Percentiles rank a stretch among this genome's conserved stretches.
Evolutionary conservation across 2,888 invertebrate species (phyloP).

Genomic region (Orthosia gracilis): DNA sequence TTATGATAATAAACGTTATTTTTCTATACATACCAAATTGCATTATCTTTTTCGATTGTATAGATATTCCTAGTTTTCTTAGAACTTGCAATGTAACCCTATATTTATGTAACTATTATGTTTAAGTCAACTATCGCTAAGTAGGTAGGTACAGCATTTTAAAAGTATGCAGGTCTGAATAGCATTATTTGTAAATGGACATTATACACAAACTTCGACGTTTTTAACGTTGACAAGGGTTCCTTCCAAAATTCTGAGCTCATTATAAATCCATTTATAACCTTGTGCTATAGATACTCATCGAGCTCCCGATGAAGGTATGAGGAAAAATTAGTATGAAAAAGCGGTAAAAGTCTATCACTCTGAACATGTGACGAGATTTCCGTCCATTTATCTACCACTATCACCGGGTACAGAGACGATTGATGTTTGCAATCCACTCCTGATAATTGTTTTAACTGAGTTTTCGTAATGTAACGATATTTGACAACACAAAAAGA

Average conservation of each 20-base stretch:
- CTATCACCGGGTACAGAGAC: slow-evolving; percentile 32
- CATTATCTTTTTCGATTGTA: background rate
- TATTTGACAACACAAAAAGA: slow-evolving; percentile 48
- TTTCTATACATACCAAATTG: background rate
- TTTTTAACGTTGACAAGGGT: slow-evolving; percentile 44
- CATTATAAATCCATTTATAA: slow-evolving; percentile 61
- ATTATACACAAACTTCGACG: slow-evolving; percentile 6
- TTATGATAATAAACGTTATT: background rate
- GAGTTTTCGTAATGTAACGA: slow-evolving; percentile 32
- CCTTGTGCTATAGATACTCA: slow-evolving; percentile 33
- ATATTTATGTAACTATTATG: background rate
- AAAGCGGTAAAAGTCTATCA: slow-evolving; percentile 32
- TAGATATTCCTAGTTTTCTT: background rate
- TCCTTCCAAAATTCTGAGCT: slow-evolving; percentile 32
- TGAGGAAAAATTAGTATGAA: slow-evolving; percentile 21
- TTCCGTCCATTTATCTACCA: slow-evolving; percentile 50
- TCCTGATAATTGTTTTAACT: slow-evolving; percentile 58
- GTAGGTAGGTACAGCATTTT: background rate
- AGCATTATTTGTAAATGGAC: slow-evolving; percentile 17
- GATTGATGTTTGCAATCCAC: slow-evolving; percentile 58
- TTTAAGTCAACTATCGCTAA: background rate
- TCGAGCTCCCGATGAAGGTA: slow-evolving; percentile 17
- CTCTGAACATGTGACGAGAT: slow-evolving; percentile 38
- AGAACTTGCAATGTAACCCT: background rate
- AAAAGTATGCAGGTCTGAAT: background rate